Conservation (phyloP, 1,140 invertebrate genomes). For the Heliconius hewitsoni region DNA sequence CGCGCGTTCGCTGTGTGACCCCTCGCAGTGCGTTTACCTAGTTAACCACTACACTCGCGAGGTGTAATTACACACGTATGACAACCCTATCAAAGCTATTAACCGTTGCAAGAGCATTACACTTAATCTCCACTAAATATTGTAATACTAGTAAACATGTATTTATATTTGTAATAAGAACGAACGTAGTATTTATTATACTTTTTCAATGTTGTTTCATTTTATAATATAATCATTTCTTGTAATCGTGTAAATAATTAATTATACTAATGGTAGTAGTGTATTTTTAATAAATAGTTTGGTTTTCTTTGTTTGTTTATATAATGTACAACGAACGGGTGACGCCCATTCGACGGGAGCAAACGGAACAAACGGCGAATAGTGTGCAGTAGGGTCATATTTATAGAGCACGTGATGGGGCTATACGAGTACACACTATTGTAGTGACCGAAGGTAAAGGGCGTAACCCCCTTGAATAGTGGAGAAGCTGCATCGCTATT, state of each 20-base stretch:
- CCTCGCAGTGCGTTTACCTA: conserved; percentile 51
- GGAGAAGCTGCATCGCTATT: not conserved
- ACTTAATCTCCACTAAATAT: not conserved
- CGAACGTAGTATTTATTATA: not conserved
- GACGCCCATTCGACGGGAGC: not conserved
- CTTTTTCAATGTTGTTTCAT: not conserved
- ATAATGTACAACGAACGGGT: not conserved
- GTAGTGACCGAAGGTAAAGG: conserved; percentile 9
- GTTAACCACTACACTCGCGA: conserved; percentile 28
- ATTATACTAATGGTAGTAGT: not conserved
- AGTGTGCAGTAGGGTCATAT: conserved; percentile 6
- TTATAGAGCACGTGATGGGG: conserved; percentile 5
- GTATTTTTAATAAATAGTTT: not conserved
- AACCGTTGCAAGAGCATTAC: not conserved
- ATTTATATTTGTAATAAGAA: too few species aligned
- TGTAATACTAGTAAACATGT: not conserved
- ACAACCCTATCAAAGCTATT: not conserved
- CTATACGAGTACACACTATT: not conserved
- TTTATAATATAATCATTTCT: not conserved
- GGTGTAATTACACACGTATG: conserved; percentile 3
- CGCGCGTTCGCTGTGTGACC: conserved; percentile 51
- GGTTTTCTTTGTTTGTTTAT: not conserved
- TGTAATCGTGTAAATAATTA: not conserved
- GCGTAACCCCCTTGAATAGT: conserved; percentile 9
- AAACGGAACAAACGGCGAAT: conserved; percentile 12